Evolutionary conservation across 2,888 invertebrate species (phyloP).

Genomic region (Leptura quadrifasciata): DNA sequence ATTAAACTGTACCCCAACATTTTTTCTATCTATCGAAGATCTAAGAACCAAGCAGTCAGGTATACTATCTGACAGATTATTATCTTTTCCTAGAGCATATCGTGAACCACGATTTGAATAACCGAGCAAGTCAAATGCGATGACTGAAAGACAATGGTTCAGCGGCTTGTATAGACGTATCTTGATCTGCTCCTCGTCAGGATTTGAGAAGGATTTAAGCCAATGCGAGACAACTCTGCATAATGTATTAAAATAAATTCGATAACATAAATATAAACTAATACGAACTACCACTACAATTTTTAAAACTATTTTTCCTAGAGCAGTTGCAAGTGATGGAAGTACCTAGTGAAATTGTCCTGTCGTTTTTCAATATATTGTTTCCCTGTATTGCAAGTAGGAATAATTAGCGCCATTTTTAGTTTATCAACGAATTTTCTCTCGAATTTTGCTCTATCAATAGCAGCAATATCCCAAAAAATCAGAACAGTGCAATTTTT

Average conservation of each 20-base stretch:
- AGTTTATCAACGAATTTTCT: too few species aligned
- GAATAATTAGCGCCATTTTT: too few species aligned
- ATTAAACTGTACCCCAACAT: neutral
- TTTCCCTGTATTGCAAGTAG: too few species aligned
- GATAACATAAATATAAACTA: neutral
- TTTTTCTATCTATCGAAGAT: neutral
- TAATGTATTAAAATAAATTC: neutral
- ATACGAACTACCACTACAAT: neutral
- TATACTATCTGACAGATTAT: neutral
- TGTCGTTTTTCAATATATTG: too few species aligned
- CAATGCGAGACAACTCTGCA: neutral
- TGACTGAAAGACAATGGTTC: neutral
- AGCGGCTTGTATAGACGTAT: slow-evolving; percentile 3
- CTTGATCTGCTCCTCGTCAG: slow-evolving; percentile 1
- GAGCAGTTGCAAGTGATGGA: too few species aligned
- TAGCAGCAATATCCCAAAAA: too few species aligned
- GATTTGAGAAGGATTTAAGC: neutral
- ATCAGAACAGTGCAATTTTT: too few species aligned
- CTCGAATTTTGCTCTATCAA: too few species aligned
- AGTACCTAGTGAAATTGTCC: too few species aligned
- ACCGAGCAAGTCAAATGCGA: neutral
- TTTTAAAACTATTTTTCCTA: too few species aligned
- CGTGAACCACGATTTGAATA: neutral
- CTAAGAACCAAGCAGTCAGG: neutral
- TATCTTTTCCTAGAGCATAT: neutral